phyloP scores from a whole-genome alignment of 2,113 vertebrate genomes.

The Psophia crepitans region DNA sequence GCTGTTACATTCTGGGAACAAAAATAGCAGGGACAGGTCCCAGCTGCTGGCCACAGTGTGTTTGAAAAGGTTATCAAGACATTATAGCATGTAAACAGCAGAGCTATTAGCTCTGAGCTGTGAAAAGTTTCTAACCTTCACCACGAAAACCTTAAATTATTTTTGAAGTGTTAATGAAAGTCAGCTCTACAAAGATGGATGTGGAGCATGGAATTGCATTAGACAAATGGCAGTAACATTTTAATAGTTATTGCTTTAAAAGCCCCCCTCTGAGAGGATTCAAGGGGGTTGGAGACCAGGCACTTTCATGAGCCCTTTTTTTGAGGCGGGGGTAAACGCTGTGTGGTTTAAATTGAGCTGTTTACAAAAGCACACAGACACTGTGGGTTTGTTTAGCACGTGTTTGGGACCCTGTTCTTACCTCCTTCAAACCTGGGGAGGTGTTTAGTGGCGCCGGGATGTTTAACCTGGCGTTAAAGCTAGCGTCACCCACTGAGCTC shows the following conservation, averaged over 20 bases:
- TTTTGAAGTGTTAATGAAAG: constrained; percentile 82
- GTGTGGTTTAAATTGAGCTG: neutral
- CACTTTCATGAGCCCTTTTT: constrained; percentile 10
- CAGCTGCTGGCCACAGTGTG: constrained; percentile 63
- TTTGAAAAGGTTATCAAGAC: constrained; percentile 77
- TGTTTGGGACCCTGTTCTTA: neutral
- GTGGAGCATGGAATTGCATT: constrained; percentile 71
- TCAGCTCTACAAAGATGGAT: constrained; percentile 74
- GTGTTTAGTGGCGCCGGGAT: neutral
- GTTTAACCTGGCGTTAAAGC: neutral
- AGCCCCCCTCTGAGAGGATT: constrained; percentile 34
- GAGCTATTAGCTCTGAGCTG: constrained; percentile 76
- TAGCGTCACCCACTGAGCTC: neutral
- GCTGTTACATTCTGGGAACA: constrained; percentile 61
- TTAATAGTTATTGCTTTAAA: constrained; percentile 76
- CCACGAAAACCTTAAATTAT: constrained; percentile 78
- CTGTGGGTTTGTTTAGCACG: neutral
- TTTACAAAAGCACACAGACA: neutral
- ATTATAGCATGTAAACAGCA: constrained; percentile 77
- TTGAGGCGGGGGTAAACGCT: neutral
- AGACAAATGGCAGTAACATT: constrained; percentile 75
- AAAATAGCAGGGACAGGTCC: constrained; percentile 71
- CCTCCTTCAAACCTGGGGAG: neutral
- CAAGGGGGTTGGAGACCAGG: constrained; percentile 26
- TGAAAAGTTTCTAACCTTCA: constrained; percentile 80